phyloP scores from a whole-genome alignment of 2,888 invertebrate genomes.

The Alentia gelatinosa region DNA sequence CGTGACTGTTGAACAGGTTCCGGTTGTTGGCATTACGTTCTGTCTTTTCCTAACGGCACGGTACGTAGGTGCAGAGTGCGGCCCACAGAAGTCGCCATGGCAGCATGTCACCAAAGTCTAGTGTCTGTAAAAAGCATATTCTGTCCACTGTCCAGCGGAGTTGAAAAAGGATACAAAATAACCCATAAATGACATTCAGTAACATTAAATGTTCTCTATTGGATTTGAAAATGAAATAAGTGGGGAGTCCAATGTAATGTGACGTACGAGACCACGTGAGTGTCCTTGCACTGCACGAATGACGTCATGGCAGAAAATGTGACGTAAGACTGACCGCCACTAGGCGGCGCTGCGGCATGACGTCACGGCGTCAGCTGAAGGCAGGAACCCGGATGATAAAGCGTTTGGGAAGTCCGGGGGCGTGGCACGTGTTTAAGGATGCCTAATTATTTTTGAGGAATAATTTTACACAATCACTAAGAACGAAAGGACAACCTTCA shows the following conservation, averaged over 20 bases:
- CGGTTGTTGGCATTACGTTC: background rate
- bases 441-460: constrained; percentile 48
- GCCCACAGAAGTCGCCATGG: background rate
- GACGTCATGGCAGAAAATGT: background rate
- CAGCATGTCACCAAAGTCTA: constrained; percentile 7
- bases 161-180: background rate
- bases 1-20: background rate
- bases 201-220: no score
- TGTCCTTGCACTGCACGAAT: background rate
- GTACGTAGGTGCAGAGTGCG: background rate
- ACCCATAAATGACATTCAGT: no score
- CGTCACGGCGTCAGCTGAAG: background rate
- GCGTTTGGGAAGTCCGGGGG: background rate
- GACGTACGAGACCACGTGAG: background rate
- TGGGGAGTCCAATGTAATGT: background rate
- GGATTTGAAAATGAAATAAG: no score
- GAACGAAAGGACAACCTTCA: background rate
- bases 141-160: background rate
- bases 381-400: background rate
- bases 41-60: background rate
- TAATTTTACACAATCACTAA: constrained; percentile 43
- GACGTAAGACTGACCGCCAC: background rate
- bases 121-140: background rate
- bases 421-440: background rate
- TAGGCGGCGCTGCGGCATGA: background rate